Percentiles rank a stretch among this genome's conserved stretches.
Evolutionary conservation across 2,113 vertebrate species (phyloP).

Genomic region (Cyanoderma ruficeps): DNA sequence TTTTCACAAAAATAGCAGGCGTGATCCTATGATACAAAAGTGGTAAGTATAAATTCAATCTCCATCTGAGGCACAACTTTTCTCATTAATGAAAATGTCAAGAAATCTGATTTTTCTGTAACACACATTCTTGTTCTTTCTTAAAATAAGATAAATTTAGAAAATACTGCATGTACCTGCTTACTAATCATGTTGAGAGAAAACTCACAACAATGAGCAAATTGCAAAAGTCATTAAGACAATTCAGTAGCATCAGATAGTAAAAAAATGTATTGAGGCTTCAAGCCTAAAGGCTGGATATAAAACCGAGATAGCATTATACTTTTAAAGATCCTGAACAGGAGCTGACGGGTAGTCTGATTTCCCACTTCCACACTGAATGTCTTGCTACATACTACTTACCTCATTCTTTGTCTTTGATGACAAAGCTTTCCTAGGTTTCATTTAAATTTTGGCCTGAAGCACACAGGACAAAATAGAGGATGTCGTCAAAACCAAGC

Average conservation of each 20-base stretch:
- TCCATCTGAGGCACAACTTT: background rate
- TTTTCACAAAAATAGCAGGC: background rate
- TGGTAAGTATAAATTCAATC: background rate
- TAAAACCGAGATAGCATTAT: background rate
- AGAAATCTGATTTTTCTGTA: background rate
- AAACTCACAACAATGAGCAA: background rate
- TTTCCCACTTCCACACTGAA: background rate
- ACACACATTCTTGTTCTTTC: background rate
- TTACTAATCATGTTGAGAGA: constrained; percentile 3
- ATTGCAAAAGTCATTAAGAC: background rate
- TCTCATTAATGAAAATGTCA: background rate
- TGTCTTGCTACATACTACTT: background rate
- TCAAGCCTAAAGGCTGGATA: background rate
- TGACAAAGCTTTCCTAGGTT: background rate
- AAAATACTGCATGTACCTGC: background rate
- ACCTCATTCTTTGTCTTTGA: background rate
- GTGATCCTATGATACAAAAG: background rate
- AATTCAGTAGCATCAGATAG: background rate
- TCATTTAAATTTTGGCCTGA: background rate
- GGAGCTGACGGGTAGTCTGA: background rate
- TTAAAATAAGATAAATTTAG: background rate
- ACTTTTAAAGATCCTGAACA: background rate
- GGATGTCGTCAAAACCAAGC: background rate
- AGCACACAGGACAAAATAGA: background rate
- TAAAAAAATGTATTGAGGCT: background rate